These are phyloP conservation scores for Malurus elegans DNA, from an alignment of 2,113 vertebrate species.

Conservation along the genomic window DNA sequence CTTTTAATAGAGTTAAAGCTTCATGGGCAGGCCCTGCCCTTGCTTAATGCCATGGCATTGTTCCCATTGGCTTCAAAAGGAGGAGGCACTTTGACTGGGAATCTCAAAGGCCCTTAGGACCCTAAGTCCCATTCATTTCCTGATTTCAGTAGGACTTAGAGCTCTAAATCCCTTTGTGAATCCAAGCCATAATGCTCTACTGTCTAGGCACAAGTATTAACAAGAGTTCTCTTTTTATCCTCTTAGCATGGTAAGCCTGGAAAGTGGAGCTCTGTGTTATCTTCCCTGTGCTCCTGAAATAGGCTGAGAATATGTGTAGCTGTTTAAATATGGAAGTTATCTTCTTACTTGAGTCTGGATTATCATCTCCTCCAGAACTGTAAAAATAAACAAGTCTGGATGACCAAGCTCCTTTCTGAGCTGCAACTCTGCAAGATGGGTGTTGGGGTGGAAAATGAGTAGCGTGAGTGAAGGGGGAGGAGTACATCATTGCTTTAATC, in stretches of 20 bases:
- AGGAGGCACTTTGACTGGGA: neutral
- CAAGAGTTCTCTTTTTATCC: conserved; percentile 54
- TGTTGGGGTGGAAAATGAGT: neutral
- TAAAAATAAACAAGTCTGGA: neutral
- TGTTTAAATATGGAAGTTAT: conserved; percentile 33
- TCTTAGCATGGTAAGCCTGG: conserved; percentile 58
- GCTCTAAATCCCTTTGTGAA: conserved; percentile 59
- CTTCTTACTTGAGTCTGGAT: neutral
- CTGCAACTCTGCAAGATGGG: neutral
- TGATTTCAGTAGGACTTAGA: conserved; percentile 52
- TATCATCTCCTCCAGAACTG: neutral
- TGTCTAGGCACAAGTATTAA: conserved; percentile 53
- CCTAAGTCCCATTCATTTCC: conserved; percentile 53
- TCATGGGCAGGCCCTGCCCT: neutral
- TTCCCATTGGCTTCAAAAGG: conserved; percentile 43
- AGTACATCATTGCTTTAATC: neutral
- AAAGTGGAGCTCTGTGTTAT: conserved; percentile 45
- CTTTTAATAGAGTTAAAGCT: conserved; percentile 39
- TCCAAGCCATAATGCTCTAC: conserved; percentile 47
- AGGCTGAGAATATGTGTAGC: conserved; percentile 33
- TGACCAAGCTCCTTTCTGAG: neutral
- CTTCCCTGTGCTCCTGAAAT: conserved; percentile 36
- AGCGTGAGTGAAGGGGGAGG: neutral
- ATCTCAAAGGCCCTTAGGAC: conserved; percentile 13
- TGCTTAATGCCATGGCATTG: conserved; percentile 33